phyloP scores from a whole-genome alignment of 35 echinoderm and acorn worm genomes.

The Ptychodera flava region DNA sequence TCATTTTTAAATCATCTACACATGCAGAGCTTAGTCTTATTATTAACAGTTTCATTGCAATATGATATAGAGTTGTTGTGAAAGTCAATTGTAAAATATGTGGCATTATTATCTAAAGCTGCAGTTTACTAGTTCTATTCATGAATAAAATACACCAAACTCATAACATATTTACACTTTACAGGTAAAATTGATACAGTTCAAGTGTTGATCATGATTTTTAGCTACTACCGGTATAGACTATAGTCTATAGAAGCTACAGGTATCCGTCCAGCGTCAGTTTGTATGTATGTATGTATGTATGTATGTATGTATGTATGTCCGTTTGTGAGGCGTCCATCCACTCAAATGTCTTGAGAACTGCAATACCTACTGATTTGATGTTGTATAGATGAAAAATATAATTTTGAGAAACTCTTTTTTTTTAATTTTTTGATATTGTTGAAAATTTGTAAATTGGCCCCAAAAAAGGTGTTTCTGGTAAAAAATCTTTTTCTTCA shows the following conservation, averaged over 20 bases:
- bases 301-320: slow-evolving; percentile 2
- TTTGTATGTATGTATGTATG: neutral
- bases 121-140: too few species aligned
- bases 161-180: neutral
- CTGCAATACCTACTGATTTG: too few species aligned
- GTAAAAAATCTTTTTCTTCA: neutral
- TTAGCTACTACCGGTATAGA: neutral
- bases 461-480: neutral
- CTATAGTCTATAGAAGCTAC: neutral
- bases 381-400: neutral
- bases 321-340: neutral
- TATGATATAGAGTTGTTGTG: too few species aligned
- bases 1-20: too few species aligned
- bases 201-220: neutral
- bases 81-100: too few species aligned
- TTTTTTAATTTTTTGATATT: neutral
- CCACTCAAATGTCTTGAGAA: neutral
- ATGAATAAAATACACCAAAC: too few species aligned
- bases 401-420: neutral
- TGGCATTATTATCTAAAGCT: neutral
- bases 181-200: neutral
- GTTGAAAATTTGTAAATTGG: neutral
- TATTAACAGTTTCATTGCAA: too few species aligned
- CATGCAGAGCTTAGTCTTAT: too few species aligned
- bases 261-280: neutral